Evolutionary conservation across 2,888 invertebrate species (phyloP).

Genomic region (Hirtodrosophila histrioides): DNA sequence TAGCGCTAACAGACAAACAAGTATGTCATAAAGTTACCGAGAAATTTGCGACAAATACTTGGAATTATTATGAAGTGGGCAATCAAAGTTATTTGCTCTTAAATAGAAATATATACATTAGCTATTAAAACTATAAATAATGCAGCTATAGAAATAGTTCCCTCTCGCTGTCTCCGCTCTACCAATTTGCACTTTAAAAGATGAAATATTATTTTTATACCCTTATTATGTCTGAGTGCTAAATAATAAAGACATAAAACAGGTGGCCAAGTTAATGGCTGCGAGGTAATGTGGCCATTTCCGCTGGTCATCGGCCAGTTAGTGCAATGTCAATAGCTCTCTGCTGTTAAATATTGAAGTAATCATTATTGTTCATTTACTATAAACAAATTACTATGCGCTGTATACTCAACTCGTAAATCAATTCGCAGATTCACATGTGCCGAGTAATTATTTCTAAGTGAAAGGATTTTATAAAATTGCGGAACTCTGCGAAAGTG

Average conservation of each 20-base stretch:
- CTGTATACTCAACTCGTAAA: slow-evolving; percentile 7
- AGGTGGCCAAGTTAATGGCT: background rate
- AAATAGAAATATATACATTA: no score
- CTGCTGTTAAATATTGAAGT: slow-evolving; percentile 8
- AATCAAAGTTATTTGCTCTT: no score
- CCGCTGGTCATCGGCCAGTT: slow-evolving; percentile 2
- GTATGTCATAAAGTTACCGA: no score
- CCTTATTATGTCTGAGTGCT: no score
- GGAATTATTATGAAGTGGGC: no score
- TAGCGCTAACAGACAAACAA: no score
- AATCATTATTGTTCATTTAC: background rate
- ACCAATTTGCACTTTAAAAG: no score
- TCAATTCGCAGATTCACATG: slow-evolving; percentile 17
- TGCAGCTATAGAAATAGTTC: no score
- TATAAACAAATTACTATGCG: slow-evolving; percentile 6
- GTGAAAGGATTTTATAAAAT: slow-evolving; percentile 49
- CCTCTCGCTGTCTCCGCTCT: no score
- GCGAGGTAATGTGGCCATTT: background rate
- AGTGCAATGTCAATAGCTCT: slow-evolving; percentile 5
- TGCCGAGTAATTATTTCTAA: slow-evolving; percentile 33
- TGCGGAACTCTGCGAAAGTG: slow-evolving; percentile 40
- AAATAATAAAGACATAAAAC: background rate
- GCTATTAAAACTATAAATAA: no score
- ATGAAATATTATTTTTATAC: no score
- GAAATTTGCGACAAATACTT: no score